Evolutionary conservation across 2,797 vertebrate species (phyloP), one percentile per base, ranked within the genome.

Genomic region (Parauchenoglanis punctatus): DNA sequence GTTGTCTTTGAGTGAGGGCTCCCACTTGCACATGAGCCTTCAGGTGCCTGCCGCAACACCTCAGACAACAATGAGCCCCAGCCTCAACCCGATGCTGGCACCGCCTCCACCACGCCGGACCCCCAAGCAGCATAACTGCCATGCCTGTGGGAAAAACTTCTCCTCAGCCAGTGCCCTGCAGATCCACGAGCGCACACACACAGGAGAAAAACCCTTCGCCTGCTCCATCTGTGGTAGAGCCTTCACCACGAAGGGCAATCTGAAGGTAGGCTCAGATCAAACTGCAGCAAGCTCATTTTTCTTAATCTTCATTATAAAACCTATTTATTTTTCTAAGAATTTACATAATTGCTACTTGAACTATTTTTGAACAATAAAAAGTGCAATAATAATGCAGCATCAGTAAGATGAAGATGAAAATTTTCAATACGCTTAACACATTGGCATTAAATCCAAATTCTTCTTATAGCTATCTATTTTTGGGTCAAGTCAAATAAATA

Each of bases 71-170:
- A 96, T 98, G 96, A 98, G 96, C 92, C 96, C 97, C 17, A 96
- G 96, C 94, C 96, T 99, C 89, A 96, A 97, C 84, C 97, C 98
- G 86, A 98, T 99, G 98, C 95, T 99, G 96, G 98, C 98, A 82
- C 98, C 98, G 31, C 98, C 98, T 12, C 98, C 98, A 49, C 98
- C 99, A 13, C 96, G 99, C 89, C 97, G 99, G 92, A 98, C 98
- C 78, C 98, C 99, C 88, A 99, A 99, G 96, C 99, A 99, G 94
- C 99, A 99, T 96, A 99, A 99, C 97, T 99, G 99, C 96, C 97
- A 99, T 89, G 98, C 97, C 0, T 99, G 98, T 83, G 99, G 98
- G 93, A 99, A 99, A 96, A 99, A 99, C 94, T 99, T 99, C 93
- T 99, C 99, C 87, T 99, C 99, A 40, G 98, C 99, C 94, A 99